Percentiles rank a stretch among this genome's conserved stretches.
Conservation (phyloP, 53 echinoderm and acorn worm genomes). For the Hippasteria phrygiana region DNA sequence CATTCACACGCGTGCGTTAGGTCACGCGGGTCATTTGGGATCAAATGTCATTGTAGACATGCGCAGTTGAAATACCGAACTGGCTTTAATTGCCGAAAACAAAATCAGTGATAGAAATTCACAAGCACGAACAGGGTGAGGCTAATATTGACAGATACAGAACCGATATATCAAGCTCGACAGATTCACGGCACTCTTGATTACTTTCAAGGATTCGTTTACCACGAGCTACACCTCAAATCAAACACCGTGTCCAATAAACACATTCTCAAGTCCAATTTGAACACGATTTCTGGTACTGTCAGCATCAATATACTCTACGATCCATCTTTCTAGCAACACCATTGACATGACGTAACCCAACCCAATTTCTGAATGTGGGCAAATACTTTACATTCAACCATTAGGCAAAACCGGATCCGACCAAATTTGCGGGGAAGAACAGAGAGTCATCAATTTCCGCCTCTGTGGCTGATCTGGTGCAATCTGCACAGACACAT, state of each 20-base stretch:
- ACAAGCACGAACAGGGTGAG: neutral
- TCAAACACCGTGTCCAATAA: neutral
- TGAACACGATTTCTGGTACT: conserved; percentile 19
- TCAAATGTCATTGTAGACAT: no score
- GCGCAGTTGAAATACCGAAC: no score
- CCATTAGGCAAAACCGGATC: conserved; percentile 13
- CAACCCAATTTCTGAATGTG: conserved; percentile 3
- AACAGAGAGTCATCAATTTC: conserved; percentile 28
- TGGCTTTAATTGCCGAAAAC: neutral
- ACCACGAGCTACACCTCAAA: neutral
- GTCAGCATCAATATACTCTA: neutral
- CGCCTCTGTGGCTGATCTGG: neutral
- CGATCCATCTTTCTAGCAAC: neutral
- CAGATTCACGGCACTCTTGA: neutral
- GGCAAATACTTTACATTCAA: neutral
- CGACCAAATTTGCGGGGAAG: conserved; percentile 2
- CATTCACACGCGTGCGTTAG: no score
- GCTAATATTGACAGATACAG: neutral
- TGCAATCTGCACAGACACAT: conserved; percentile 3
- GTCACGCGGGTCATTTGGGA: no score
- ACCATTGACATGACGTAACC: conserved; percentile 20
- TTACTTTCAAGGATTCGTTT: conserved; percentile 1
- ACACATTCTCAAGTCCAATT: neutral
- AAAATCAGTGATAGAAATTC: neutral
- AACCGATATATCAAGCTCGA: neutral